Conservation (phyloP, 2,797 vertebrate genomes). For the Taenioides sp. region DNA sequence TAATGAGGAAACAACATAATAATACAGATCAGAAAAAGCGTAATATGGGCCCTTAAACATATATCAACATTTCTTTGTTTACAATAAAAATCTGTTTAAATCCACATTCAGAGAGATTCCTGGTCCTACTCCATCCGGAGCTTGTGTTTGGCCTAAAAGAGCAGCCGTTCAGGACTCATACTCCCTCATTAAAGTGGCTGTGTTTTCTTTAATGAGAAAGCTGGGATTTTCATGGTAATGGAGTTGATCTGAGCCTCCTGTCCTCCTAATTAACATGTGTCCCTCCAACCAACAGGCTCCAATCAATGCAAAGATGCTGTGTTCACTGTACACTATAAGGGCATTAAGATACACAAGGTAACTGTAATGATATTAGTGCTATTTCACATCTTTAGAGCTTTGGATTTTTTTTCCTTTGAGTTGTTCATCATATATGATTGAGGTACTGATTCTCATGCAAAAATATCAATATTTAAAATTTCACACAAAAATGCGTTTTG, state of each 20-base stretch:
- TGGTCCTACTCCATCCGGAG: conserved; percentile 10
- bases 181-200: conserved; percentile 97
- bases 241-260: conserved; percentile 88
- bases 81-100: too few relatives aligned
- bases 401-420: too few relatives aligned
- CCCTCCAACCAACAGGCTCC: conserved; percentile 81
- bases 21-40: too few relatives aligned
- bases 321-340: background rate
- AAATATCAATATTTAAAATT: too few relatives aligned
- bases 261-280: conserved; percentile 89
- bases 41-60: too few relatives aligned
- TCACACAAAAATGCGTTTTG: too few relatives aligned
- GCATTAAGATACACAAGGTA: background rate
- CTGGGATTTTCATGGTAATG: conserved; percentile 94
- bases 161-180: conserved; percentile 93
- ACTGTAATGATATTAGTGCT: background rate
- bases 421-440: too few relatives aligned
- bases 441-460: too few relatives aligned
- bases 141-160: conserved; percentile 84
- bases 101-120: too few relatives aligned
- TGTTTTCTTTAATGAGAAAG: conserved; percentile 94
- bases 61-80: too few relatives aligned
- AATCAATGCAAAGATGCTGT: conserved; percentile 78
- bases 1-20: too few relatives aligned
- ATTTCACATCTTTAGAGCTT: background rate